Percentiles rank a stretch among this genome's conserved stretches.
Evolutionary conservation across 2,113 vertebrate species (phyloP).

Genomic region (Cairina moschata): DNA sequence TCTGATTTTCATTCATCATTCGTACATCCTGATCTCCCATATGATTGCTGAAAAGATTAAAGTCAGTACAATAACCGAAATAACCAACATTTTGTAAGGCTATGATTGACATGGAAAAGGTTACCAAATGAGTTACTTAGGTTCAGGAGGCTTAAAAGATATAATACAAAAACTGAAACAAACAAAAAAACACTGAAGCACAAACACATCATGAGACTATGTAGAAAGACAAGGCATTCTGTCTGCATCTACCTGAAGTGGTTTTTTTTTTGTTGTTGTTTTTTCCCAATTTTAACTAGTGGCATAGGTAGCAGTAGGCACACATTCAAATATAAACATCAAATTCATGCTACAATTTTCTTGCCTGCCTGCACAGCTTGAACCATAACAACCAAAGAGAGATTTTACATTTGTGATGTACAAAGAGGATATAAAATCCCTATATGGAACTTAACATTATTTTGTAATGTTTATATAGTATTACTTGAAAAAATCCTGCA

Average conservation of each 20-base stretch:
- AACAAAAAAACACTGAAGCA: not conserved
- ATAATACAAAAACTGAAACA: no score
- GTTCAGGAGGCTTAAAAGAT: not conserved
- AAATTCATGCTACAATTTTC: not conserved
- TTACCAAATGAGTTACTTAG: not conserved
- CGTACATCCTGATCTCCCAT: constrained; percentile 94
- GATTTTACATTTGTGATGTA: not conserved
- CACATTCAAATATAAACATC: constrained; percentile 10
- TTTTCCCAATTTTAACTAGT: not conserved
- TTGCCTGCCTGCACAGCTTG: constrained; percentile 25
- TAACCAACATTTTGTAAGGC: not conserved
- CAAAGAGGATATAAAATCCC: not conserved
- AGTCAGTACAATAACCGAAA: constrained; percentile 8
- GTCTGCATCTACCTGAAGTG: not conserved
- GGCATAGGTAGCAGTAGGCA: not conserved
- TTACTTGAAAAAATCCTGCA: not conserved
- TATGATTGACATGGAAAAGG: not conserved
- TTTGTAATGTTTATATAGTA: not conserved
- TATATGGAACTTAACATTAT: not conserved
- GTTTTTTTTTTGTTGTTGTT: no score
- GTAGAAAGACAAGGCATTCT: not conserved
- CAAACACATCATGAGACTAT: not conserved
- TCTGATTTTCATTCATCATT: constrained; percentile 94
- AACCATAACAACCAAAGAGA: constrained; percentile 23
- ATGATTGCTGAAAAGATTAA: constrained; percentile 79